These are phyloP conservation scores for Tympanoctomys barrerae DNA, from an alignment of 2,797 vertebrate genomes.

Conservation along the genomic window DNA sequence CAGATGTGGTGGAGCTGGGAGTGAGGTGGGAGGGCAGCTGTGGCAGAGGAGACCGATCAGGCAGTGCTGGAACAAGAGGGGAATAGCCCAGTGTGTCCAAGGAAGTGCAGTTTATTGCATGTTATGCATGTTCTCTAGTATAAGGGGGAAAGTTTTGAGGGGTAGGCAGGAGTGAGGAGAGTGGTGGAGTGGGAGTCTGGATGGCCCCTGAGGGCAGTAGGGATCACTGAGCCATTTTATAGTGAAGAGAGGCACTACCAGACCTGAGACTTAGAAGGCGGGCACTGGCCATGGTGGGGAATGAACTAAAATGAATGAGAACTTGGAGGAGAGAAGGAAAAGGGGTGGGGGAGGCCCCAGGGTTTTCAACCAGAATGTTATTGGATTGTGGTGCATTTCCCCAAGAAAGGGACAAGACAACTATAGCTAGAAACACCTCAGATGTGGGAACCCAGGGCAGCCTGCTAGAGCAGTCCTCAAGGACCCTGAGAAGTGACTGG, in stretches of 20 bases:
- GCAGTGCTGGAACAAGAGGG: not conserved
- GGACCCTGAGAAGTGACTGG: not conserved
- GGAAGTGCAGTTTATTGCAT: not conserved
- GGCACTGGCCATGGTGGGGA: not conserved
- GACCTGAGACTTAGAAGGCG: not conserved
- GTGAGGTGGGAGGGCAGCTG: not conserved
- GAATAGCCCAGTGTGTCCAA: not conserved
- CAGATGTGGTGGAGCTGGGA: not conserved
- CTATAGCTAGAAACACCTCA: not conserved
- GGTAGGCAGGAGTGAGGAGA: not conserved
- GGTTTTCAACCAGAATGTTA: not conserved
- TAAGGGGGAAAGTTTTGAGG: no score
- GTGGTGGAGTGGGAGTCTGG: not conserved
- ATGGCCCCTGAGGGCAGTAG: not conserved
- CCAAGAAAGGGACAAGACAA: not conserved
- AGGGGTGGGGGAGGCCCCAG: no score
- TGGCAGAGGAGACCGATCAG: not conserved
- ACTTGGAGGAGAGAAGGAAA: not conserved
- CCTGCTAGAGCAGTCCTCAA: not conserved
- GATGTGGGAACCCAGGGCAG: not conserved
- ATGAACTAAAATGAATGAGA: not conserved
- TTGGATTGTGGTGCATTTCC: not conserved
- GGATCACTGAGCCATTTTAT: not conserved
- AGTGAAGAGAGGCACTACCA: not conserved
- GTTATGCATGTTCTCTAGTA: not conserved